Percentiles rank a stretch among this genome's conserved stretches.
Evolutionary conservation across 2,113 vertebrate species (phyloP).

Genomic region (Hymenochirus boettgeri): DNA sequence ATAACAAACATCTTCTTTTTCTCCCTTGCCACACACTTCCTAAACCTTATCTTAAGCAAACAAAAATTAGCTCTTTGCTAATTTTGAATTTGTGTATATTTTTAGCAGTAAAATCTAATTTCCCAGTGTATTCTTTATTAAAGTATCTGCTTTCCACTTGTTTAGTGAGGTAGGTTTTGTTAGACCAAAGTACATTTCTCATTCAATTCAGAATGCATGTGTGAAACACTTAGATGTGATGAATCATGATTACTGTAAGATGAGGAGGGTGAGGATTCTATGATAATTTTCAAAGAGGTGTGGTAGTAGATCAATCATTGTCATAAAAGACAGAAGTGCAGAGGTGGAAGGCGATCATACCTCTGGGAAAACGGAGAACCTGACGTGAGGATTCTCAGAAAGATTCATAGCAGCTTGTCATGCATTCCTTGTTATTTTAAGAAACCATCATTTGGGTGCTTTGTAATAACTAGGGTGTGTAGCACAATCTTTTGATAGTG

Average conservation of each 20-base stretch:
- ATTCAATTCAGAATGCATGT: conserved; percentile 12
- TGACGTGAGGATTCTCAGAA: background rate
- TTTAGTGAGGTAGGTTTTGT: background rate
- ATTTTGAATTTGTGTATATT: too few species aligned
- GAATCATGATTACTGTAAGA: conserved; percentile 4
- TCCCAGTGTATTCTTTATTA: too few species aligned
- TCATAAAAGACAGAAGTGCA: conserved; percentile 4
- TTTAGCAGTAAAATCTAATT: too few species aligned
- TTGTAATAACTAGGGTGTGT: background rate
- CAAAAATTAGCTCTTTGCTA: too few species aligned
- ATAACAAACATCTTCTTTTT: too few species aligned
- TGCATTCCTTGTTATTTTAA: background rate
- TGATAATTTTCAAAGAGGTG: conserved; percentile 9
- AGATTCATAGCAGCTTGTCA: background rate
- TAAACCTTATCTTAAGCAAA: too few species aligned
- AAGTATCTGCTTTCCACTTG: background rate
- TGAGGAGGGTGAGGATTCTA: conserved; percentile 4
- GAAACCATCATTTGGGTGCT: background rate
- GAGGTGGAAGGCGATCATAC: conserved; percentile 10
- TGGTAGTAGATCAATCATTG: conserved; percentile 11
- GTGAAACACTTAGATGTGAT: background rate
- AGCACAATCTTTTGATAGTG: background rate
- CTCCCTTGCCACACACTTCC: too few species aligned
- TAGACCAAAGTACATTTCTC: conserved; percentile 8
- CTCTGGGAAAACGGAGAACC: background rate